A percentile compares a stretch with the other conserved stretches of the same genome.
phyloP scores from a whole-genome alignment of 2,797 vertebrate genomes.

The Pogoniulus pusillus region DNA sequence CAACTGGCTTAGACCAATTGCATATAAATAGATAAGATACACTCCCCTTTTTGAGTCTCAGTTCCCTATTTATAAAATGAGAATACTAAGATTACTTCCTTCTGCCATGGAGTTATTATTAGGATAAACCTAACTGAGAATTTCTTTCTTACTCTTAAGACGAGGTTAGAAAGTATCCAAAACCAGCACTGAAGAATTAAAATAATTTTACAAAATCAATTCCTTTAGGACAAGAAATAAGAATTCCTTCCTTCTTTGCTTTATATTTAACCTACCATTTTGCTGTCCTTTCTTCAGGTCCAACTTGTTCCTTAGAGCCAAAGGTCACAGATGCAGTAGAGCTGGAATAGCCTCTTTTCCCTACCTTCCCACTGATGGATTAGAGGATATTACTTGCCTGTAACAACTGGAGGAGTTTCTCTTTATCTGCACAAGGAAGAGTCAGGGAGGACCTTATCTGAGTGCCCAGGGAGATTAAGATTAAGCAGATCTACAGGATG shows the following conservation, averaged over 20 bases:
- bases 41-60: neutral
- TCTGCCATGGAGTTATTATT: neutral
- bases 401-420: neutral
- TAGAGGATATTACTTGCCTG: neutral
- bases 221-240: neutral
- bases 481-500: neutral
- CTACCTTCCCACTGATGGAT: neutral
- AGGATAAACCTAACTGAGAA: neutral
- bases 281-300: neutral
- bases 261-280: neutral
- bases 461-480: neutral
- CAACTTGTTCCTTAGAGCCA: neutral
- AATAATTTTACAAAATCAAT: neutral
- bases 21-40: neutral
- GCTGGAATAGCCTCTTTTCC: neutral
- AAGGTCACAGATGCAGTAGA: neutral
- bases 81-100: constrained; percentile 18
- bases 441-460: neutral
- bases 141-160: neutral
- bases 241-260: neutral
- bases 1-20: neutral
- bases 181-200: neutral
- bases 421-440: constrained; percentile 21
- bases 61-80: constrained; percentile 3
- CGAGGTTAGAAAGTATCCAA: neutral